Evolutionary conservation across 2,888 invertebrate species (phyloP).

Genomic region (Caradrina clavipalpis): DNA sequence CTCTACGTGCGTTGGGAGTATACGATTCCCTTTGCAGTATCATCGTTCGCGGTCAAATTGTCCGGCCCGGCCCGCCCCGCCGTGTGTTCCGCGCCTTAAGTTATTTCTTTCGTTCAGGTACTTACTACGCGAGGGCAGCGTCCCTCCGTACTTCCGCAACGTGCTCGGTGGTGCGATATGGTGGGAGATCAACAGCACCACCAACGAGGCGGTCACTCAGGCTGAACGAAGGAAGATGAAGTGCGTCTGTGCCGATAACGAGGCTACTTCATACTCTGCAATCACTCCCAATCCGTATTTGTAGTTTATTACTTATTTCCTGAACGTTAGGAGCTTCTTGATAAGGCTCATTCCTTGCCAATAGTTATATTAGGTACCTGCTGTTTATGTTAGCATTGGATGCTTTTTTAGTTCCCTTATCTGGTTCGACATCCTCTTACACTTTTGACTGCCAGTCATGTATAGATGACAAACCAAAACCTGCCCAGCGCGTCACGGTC

Average conservation of each 20-base stretch:
- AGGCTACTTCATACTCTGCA: conserved; percentile 41
- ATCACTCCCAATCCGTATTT: neutral
- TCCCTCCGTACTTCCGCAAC: conserved; percentile 86
- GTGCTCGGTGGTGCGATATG: conserved; percentile 86
- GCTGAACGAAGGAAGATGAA: conserved; percentile 77
- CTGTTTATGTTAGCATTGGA: conserved; percentile 21
- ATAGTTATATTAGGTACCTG: neutral
- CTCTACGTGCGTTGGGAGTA: too few relatives aligned
- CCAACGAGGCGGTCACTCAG: conserved; percentile 74
- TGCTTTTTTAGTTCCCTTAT: conserved; percentile 17
- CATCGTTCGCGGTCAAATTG: too few relatives aligned
- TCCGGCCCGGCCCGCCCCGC: too few relatives aligned
- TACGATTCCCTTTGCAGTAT: too few relatives aligned
- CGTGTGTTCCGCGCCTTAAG: too few relatives aligned
- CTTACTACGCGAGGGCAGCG: conserved; percentile 80
- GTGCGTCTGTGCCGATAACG: conserved; percentile 74
- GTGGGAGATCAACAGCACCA: conserved; percentile 82
- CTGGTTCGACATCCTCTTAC: neutral
- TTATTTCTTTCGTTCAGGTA: conserved; percentile 50
- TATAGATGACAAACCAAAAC: too few relatives aligned
- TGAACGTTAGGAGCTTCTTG: neutral
- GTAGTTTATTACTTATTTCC: conserved; percentile 2
- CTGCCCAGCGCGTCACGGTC: too few relatives aligned
- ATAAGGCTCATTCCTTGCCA: neutral
- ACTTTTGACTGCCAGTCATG: too few relatives aligned